Conservation (phyloP, 2,797 vertebrate species). For the Diplodus puntazzo region DNA sequence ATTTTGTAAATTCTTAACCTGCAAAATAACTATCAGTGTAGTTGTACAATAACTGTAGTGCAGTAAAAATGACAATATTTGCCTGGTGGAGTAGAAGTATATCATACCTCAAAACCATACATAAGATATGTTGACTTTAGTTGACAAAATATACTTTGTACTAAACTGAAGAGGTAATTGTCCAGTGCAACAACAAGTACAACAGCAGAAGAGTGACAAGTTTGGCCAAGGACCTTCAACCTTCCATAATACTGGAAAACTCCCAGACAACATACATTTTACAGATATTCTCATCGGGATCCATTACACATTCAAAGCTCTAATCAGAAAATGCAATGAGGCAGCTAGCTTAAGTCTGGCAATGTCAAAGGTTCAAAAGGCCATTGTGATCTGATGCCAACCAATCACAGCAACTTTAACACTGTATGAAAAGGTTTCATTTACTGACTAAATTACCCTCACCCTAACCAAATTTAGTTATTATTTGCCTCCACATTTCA, state of each 20-base stretch:
- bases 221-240: not conserved
- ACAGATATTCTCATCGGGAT: not conserved
- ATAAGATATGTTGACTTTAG: not conserved
- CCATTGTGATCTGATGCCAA: conserved; percentile 33
- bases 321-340: not conserved
- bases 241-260: not conserved
- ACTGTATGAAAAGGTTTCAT: conserved; percentile 18
- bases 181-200: not conserved
- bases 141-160: not conserved
- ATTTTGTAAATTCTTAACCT: not conserved
- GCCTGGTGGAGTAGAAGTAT: not conserved
- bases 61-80: not conserved
- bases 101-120: not conserved
- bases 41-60: not conserved
- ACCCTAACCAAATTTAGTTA: conserved; percentile 6
- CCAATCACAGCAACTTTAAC: not conserved
- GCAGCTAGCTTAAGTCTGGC: not conserved
- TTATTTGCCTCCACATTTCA: conserved; percentile 41
- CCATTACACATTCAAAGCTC: conserved; percentile 1
- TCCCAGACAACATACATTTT: not conserved
- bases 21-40: not conserved
- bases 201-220: not conserved
- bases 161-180: not conserved
- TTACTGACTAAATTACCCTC: not conserved
- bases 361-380: conserved; percentile 6